Percentiles rank a stretch among this genome's conserved stretches.
phyloP scores from a whole-genome alignment of 35 echinoderm and acorn worm species.

The Strongylocentrotus purpuratus region DNA sequence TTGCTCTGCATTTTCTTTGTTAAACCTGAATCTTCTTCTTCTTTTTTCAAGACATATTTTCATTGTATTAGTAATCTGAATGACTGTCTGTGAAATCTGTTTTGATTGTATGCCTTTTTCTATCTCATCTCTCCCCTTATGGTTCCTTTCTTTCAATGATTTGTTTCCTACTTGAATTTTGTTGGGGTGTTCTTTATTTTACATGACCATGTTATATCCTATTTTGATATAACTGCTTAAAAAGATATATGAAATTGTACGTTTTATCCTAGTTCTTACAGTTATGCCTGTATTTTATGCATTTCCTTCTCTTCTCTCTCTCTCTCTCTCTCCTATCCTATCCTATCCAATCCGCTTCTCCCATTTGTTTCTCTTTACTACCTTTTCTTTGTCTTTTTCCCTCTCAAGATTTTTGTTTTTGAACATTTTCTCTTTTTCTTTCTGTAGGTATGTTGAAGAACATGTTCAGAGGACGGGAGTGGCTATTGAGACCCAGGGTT shows the following conservation, averaged over 20 bases:
- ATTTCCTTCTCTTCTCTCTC: neutral
- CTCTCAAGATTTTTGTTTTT: neutral
- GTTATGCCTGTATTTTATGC: too few relatives aligned
- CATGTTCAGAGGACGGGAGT: conserved; percentile 98
- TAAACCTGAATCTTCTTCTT: neutral
- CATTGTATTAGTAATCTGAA: too few relatives aligned
- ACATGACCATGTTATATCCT: neutral
- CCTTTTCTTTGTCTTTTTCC: too few relatives aligned
- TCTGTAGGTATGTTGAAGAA: conserved; percentile 96
- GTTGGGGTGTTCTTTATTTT: neutral
- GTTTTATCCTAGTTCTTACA: neutral
- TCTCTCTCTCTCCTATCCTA: neutral
- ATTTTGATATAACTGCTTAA: neutral
- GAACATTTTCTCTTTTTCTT: conserved; percentile 40
- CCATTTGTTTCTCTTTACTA: too few relatives aligned
- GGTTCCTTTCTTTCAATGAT: too few relatives aligned
- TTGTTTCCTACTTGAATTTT: too few relatives aligned
- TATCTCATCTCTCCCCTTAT: too few relatives aligned
- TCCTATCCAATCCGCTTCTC: too few relatives aligned
- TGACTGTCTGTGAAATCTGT: too few relatives aligned
- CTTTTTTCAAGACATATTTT: too few relatives aligned
- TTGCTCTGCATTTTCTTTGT: neutral
- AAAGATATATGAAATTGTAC: neutral
- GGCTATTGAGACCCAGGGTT: conserved; percentile 98
- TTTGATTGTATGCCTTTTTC: too few relatives aligned